phyloP scores from a whole-genome alignment of 2,113 vertebrate species.

The Pyxicephalus adspersus region DNA sequence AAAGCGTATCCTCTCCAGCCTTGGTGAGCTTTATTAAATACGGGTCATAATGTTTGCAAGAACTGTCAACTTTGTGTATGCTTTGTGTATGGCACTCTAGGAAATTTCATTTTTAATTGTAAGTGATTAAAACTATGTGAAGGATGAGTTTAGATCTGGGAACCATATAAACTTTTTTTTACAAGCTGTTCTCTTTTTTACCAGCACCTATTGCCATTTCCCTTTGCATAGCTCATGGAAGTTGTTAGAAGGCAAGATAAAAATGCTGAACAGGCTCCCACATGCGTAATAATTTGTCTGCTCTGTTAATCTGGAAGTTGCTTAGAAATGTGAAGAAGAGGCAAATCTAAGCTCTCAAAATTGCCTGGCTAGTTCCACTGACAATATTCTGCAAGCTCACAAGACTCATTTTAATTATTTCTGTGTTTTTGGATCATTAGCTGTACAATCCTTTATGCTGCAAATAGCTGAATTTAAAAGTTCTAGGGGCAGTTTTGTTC shows the following conservation, averaged over 20 bases:
- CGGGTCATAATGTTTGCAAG: no score
- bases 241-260: neutral
- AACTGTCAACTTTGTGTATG: no score
- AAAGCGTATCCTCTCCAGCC: no score
- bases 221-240: neutral
- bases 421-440: slow-evolving; percentile 18
- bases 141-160: neutral
- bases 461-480: neutral
- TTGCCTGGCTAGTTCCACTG: neutral
- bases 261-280: slow-evolving; percentile 40
- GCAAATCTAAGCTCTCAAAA: neutral
- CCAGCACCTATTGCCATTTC: neutral
- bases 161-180: neutral
- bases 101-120: neutral
- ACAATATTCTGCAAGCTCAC: slow-evolving; percentile 1
- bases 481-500: neutral
- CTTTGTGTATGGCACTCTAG: no score
- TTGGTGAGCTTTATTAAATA: no score
- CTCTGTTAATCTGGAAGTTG: slow-evolving; percentile 5
- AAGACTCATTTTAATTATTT: slow-evolving; percentile 6
- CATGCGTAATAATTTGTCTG: slow-evolving; percentile 14
- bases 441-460: slow-evolving; percentile 13
- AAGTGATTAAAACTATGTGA: neutral
- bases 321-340: slow-evolving; percentile 5
- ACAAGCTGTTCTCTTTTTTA: slow-evolving; percentile 6